Conservation (phyloP, 37 sponge, comb jelly and placozoan species). For the Cladorhizidae sp. region DNA sequence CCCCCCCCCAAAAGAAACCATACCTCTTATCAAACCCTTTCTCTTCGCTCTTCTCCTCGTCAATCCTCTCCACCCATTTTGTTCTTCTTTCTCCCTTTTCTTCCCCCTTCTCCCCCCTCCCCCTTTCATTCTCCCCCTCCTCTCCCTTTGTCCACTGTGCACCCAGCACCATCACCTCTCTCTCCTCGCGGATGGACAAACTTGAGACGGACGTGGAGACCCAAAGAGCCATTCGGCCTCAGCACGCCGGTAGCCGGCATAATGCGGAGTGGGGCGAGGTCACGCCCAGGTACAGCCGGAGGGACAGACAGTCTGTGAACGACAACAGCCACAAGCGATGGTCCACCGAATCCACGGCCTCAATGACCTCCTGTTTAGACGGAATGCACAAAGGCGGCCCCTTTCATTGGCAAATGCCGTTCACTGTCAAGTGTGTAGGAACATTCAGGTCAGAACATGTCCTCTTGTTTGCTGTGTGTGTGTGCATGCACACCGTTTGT, state of each 20-base stretch:
- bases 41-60: no score
- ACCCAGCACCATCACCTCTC: slow-evolving; percentile 62
- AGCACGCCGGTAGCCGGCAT: slow-evolving; percentile 5
- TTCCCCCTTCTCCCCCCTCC: not conserved
- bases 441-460: slow-evolving; percentile 82
- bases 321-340: slow-evolving; percentile 18
- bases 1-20: no score
- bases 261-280: not conserved
- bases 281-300: slow-evolving; percentile 32
- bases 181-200: slow-evolving; percentile 67
- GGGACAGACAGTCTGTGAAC: not conserved
- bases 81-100: no score
- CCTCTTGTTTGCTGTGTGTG: no score
- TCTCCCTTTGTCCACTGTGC: no score
- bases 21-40: no score
- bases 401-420: slow-evolving; percentile 89
- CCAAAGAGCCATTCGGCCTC: slow-evolving; percentile 31
- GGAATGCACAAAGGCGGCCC: not conserved
- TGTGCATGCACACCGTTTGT: no score
- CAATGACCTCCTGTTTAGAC: not conserved
- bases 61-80: no score
- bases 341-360: slow-evolving; percentile 62
- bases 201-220: slow-evolving; percentile 41
- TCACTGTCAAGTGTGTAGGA: slow-evolving; percentile 94
- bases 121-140: not conserved